Percentiles rank a stretch among this genome's conserved stretches.
Conservation (phyloP, 2,797 vertebrate species). For the Syngnathus acus region DNA sequence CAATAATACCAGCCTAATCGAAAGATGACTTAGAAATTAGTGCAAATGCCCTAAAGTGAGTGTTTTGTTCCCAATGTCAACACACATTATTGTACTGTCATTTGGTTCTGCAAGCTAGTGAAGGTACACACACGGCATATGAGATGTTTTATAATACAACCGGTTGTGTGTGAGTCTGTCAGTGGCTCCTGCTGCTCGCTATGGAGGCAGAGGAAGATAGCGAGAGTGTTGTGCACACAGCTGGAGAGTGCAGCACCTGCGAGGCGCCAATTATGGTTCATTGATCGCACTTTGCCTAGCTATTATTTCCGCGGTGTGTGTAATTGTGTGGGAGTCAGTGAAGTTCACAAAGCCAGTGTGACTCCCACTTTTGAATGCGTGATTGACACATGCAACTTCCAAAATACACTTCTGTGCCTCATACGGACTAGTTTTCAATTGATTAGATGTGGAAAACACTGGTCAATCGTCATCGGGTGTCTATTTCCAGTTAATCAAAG, state of each 20-base stretch:
- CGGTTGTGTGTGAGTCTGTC: not conserved
- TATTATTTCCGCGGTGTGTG: not conserved
- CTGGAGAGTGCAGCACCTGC: slow-evolving; percentile 15
- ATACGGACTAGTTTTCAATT: not conserved
- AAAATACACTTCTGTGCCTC: not conserved
- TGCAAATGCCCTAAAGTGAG: slow-evolving; percentile 9
- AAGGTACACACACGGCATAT: not conserved
- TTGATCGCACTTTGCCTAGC: slow-evolving; percentile 7
- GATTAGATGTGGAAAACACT: not conserved
- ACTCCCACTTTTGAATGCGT: not conserved
- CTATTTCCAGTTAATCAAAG: too few relatives aligned
- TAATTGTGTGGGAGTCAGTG: slow-evolving; percentile 22
- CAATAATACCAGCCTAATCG: slow-evolving; percentile 13
- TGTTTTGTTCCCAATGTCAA: too few relatives aligned
- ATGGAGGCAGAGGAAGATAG: not conserved
- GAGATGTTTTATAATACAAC: not conserved
- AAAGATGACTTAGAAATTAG: slow-evolving; percentile 27
- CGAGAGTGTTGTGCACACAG: not conserved
- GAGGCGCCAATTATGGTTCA: slow-evolving; percentile 4
- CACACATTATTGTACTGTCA: too few relatives aligned
- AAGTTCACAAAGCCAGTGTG: not conserved
- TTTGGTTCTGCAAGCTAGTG: not conserved
- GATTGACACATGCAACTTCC: not conserved
- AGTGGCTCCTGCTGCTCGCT: not conserved
- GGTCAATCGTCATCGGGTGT: not conserved